Evolutionary conservation across 2,113 vertebrate species (phyloP).

Genomic region (Vulpes vulpes): DNA sequence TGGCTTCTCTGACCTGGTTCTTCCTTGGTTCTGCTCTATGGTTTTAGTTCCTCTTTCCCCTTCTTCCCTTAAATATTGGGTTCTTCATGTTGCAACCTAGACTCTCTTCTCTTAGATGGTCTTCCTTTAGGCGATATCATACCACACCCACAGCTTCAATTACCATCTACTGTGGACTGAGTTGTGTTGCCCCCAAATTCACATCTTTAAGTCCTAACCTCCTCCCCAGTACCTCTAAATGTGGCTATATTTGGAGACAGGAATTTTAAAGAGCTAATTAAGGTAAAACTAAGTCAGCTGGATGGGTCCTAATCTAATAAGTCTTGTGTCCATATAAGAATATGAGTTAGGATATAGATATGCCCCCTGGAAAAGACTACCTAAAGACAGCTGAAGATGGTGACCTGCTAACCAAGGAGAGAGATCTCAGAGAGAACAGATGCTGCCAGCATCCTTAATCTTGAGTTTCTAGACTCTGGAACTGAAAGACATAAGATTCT

Average conservation of each 20-base stretch:
- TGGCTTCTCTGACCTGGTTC: not conserved
- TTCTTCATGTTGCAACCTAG: not conserved
- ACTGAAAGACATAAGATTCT: not conserved
- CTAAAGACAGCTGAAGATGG: not conserved
- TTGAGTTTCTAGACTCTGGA: not conserved
- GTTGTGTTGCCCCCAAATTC: not conserved
- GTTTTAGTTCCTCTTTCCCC: not conserved
- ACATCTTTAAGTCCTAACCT: not conserved
- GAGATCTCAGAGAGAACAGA: not conserved
- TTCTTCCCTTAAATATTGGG: not conserved
- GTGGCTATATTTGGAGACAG: not conserved
- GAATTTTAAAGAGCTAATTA: not conserved
- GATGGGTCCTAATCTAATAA: not conserved
- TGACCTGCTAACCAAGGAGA: rapidly evolving
- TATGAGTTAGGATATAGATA: not conserved
- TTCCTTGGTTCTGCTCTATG: not conserved
- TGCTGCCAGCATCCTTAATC: rapidly evolving
- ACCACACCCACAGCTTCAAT: not conserved
- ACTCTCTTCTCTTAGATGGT: not conserved
- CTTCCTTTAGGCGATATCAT: not conserved
- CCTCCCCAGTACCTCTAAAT: not conserved
- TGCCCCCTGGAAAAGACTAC: not conserved
- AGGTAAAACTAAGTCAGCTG: not conserved
- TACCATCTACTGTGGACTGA: not conserved
- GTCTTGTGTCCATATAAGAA: not conserved